Conservation (phyloP, 2,888 invertebrate species). For the Vanessa cardui region DNA sequence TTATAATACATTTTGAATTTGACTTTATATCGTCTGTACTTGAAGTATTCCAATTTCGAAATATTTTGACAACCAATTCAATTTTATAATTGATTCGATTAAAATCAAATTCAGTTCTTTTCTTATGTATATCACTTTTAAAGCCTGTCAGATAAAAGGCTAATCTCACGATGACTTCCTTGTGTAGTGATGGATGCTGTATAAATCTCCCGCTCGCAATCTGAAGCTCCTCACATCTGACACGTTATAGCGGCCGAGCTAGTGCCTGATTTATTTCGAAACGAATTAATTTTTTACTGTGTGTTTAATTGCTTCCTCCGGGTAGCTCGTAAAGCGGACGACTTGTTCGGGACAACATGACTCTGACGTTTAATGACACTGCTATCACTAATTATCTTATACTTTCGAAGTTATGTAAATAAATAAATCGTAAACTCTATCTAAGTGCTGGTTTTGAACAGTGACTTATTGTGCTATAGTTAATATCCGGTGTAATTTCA, state of each 20-base stretch:
- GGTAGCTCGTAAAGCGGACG: conserved; percentile 49
- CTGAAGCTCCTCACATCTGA: conserved; percentile 48
- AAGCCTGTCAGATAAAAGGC: too few relatives aligned
- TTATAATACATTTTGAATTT: too few relatives aligned
- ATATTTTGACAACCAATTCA: too few relatives aligned
- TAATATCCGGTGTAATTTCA: conserved; percentile 39
- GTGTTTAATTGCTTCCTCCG: conserved; percentile 68
- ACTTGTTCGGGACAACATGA: conserved; percentile 44
- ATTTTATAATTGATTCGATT: too few relatives aligned
- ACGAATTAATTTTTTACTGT: conserved; percentile 61
- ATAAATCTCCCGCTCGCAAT: not conserved
- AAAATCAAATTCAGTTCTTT: too few relatives aligned
- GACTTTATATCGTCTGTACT: too few relatives aligned
- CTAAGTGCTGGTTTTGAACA: conserved; percentile 17
- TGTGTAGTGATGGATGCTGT: not conserved
- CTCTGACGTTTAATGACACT: conserved; percentile 45
- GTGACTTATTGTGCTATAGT: conserved; percentile 22
- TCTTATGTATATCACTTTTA: too few relatives aligned
- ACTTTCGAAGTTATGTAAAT: conserved; percentile 59
- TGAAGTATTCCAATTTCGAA: too few relatives aligned
- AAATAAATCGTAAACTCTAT: conserved; percentile 60
- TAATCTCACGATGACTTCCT: not conserved
- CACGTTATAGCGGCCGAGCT: conserved; percentile 47
- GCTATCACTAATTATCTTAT: conserved; percentile 45
- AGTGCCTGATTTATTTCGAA: conserved; percentile 46